These are phyloP conservation scores for Serinus canaria DNA, from an alignment of 2,113 vertebrate species.

Conservation along the genomic window DNA sequence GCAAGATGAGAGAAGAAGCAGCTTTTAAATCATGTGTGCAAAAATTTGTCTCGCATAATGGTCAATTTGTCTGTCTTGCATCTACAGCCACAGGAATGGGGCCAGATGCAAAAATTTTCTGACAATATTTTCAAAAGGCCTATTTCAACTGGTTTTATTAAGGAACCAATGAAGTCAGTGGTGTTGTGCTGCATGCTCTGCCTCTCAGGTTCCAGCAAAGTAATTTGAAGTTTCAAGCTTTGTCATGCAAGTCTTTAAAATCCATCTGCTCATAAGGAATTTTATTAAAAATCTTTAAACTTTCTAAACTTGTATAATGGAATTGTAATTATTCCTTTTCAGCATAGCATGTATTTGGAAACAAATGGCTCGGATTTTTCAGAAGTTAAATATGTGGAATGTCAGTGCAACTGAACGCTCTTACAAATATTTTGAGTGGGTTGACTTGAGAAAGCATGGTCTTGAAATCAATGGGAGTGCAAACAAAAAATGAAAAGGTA, in stretches of 20 bases:
- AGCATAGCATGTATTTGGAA: neutral
- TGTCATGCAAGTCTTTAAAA: neutral
- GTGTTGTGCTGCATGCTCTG: neutral
- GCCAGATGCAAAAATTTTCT: neutral
- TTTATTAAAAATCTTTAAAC: neutral
- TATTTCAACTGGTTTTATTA: neutral
- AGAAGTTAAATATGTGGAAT: neutral
- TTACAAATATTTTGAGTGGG: neutral
- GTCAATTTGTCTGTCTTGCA: neutral
- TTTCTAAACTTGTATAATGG: neutral
- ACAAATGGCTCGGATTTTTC: neutral
- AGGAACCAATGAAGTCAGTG: accelerated
- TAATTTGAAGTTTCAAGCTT: neutral
- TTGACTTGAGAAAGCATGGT: neutral
- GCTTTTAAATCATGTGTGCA: neutral
- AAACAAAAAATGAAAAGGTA: neutral
- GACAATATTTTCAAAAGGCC: neutral
- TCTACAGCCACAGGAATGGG: neutral
- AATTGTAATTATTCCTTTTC: neutral
- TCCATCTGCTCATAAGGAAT: neutral
- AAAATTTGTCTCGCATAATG: neutral
- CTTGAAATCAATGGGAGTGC: neutral
- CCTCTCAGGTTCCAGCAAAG: neutral
- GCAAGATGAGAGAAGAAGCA: neutral
- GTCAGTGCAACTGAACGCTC: neutral